These are phyloP conservation scores for Procavia capensis DNA, from an alignment of 2,113 vertebrate species.

Conservation along the genomic window DNA sequence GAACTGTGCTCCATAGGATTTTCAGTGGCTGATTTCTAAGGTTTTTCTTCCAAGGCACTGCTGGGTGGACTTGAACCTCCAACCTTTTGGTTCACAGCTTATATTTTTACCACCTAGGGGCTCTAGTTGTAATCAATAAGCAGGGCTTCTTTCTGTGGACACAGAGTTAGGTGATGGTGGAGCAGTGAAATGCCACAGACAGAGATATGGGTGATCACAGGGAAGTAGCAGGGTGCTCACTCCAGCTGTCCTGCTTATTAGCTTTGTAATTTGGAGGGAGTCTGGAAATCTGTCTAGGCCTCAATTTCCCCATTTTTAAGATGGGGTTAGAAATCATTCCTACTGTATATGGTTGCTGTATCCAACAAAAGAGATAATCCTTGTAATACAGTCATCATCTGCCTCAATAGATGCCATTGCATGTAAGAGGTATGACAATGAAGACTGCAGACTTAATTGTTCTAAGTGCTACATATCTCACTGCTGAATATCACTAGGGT, in stretches of 20 bases:
- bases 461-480: too few species aligned
- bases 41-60: too few species aligned
- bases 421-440: too few species aligned
- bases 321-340: background rate
- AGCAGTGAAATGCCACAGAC: background rate
- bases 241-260: background rate
- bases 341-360: background rate
- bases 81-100: too few species aligned
- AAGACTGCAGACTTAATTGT: too few species aligned
- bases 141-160: background rate
- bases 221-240: background rate
- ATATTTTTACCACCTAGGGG: background rate
- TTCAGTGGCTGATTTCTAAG: too few species aligned
- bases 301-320: background rate
- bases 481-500: too few species aligned
- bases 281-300: background rate
- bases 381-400: background rate
- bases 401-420: background rate
- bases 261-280: background rate
- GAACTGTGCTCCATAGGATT: too few species aligned
- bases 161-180: background rate
- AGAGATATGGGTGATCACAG: fast-evolving
- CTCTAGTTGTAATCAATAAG: background rate
- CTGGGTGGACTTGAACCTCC: too few species aligned
- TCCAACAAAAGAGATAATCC: background rate